Base-by-base conservation (phyloP, 2,113 vertebrate species). In the Lasiurus cinereus region DNA sequence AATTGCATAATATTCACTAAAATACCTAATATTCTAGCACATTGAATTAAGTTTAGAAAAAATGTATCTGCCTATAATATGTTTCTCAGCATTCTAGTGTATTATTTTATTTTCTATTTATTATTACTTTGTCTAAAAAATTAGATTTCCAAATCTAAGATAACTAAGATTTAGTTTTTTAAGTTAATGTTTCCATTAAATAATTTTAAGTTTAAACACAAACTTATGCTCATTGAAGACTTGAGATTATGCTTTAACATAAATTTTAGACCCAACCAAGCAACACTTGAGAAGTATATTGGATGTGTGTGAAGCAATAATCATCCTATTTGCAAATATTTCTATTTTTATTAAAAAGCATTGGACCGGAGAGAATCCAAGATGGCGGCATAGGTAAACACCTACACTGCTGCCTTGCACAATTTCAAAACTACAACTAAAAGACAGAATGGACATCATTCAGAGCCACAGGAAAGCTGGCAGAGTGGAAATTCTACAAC, bases 201-300 rank as follows among this genome's bases (percentile, higher is more conserved):
- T 85, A 59, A 73, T 56, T 91, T 31, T 79, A 56, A 89, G n/a
- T 36, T 92, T 59, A 84, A 78, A 64, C 4, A 56, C 36, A 66
- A 10, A 84, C 14, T 73, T 66, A 46, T 19, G 33, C 1, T 82
- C 12, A 46, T 46, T 90, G 43, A 59, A 96, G 88, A 59, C 2
- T 93, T 91, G 72, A 86, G 33, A 88, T n/a, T 50, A 64, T 90
- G 18, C 1, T 90, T 29, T 88, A 48, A 48, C 46, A 83, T 76
- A 66, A 50, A 79, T 91, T 94, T 97, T 95, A 96, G 18, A 95
- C 76, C 88, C 43, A 93, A 46, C 5, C 21, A 73, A 36, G 31
- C 67, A 90, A 94, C 7, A 95, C 76, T 78, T 90, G 95, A 96
- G 88, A 89, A 69, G 39, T 88, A 93, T 54, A 92, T 91, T 77